Base-by-base conservation (phyloP, 2,888 invertebrate genomes). In the Diplazon laetatorius region DNA sequence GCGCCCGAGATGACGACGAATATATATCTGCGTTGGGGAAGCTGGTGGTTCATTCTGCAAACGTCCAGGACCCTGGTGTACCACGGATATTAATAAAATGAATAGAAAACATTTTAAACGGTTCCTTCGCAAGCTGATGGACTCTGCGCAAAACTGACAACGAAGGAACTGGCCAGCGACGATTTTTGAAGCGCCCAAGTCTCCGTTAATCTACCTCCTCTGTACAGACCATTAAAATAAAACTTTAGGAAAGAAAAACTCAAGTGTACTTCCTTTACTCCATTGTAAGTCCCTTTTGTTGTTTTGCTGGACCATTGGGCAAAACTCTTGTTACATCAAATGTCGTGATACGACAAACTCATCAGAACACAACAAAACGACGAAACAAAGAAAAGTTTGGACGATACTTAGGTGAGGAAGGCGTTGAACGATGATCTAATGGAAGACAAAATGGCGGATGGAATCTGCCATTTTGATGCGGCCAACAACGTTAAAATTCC, bases 141-240 rank as follows among this genome's bases (percentile, higher is more conserved):
- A 25, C 25, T 44, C 62, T 65, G 12, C 39, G 22, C 35, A 37
- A 25, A 30, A 35, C 30, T 6, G 30, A 9, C 35, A 22, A 63
- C 10, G 12, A 52, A 30, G 52, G 62, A 52, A 22, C 70, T 22
- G 39, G 25, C 70, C 25, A 30, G 18, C 55, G 60, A 60, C 42
- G 39, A 55, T 46, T 30, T 55, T 22, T 14, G 39, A 68, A 46
- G n/a, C 63, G 65, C 46, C 76, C 70, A 60, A 66, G 71, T 65
- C 65, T 77, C 77, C 68, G 52, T 72, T 60, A 55, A 44, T 68
- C 25, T 22, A 2, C 35, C 10, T 35, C 48, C 37, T 25, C 30
- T 52, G 18, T 42, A 37, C 37, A 14, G 50, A 18, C 30, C 6
- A 44, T 50, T 50, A 50, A 37, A 50, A 20, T 65, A 37, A 12